Percentiles rank a stretch among this genome's conserved stretches.
phyloP scores from a whole-genome alignment of 92 coral and sea anemone species.

The Anthopleura xanthogrammica region DNA sequence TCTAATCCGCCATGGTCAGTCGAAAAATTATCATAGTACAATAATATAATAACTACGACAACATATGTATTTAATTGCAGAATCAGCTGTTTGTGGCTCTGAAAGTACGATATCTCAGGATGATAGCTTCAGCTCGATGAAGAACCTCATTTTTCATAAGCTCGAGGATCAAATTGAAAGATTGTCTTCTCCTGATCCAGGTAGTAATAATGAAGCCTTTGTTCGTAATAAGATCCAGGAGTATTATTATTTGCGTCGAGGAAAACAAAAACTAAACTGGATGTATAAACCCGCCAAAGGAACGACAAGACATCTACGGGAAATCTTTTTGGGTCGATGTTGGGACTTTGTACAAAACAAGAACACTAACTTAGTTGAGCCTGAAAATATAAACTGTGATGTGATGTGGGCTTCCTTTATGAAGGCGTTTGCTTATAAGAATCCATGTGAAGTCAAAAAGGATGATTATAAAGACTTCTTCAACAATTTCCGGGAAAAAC shows the following conservation, averaged over 20 bases:
- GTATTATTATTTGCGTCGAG: slow-evolving; percentile 59
- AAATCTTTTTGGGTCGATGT: slow-evolving; percentile 87
- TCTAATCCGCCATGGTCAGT: too few species aligned
- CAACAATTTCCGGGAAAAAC: slow-evolving; percentile 66
- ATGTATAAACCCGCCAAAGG: slow-evolving; percentile 75
- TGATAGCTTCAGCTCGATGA: slow-evolving; percentile 13
- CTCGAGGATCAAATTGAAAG: slow-evolving; percentile 23
- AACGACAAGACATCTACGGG: slow-evolving; percentile 71
- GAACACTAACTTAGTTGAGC: slow-evolving; percentile 31
- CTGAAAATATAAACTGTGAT: slow-evolving; percentile 57
- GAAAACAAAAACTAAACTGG: slow-evolving; percentile 62
- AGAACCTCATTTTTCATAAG: slow-evolving; percentile 18
- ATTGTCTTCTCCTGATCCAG: slow-evolving; percentile 20
- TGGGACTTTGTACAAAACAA: slow-evolving; percentile 76
- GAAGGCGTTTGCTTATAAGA: slow-evolving; percentile 74
- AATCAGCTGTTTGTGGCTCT: not conserved
- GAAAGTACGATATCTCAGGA: slow-evolving; percentile 12
- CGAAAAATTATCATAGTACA: too few species aligned
- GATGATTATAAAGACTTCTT: slow-evolving; percentile 79
- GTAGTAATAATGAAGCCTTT: slow-evolving; percentile 19
- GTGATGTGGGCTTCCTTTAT: slow-evolving; percentile 69
- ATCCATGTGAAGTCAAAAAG: slow-evolving; percentile 68
- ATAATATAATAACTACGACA: too few species aligned
- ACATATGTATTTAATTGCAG: not conserved
- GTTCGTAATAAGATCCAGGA: slow-evolving; percentile 59